Evolutionary conservation across 2,113 vertebrate genomes (phyloP).

Genomic region (Rhinogobius similis): DNA sequence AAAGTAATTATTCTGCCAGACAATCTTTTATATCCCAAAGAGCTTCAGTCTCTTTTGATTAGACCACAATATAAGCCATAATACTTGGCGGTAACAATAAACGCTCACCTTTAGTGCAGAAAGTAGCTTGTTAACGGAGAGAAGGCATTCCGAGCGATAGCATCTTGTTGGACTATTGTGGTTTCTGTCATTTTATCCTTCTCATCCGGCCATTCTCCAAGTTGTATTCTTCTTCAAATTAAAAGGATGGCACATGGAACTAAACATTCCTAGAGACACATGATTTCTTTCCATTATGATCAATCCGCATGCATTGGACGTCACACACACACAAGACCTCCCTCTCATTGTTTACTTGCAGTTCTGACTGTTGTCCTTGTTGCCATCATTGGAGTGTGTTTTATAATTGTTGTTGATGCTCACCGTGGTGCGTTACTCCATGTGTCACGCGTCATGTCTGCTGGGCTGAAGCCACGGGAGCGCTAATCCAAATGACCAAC

Average conservation of each 20-base stretch:
- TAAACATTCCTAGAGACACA: not conserved
- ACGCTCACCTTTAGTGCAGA: not conserved
- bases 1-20: slow-evolving; percentile 21
- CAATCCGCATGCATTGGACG: slow-evolving; percentile 14
- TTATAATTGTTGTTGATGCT: slow-evolving; percentile 66
- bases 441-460: slow-evolving; percentile 18
- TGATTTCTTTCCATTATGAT: slow-evolving; percentile 2
- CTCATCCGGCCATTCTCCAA: not conserved
- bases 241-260: not conserved
- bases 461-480: slow-evolving; percentile 24
- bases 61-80: not conserved
- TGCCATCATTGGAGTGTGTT: slow-evolving; percentile 57
- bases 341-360: slow-evolving; percentile 33
- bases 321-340: slow-evolving; percentile 25
- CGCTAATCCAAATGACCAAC: slow-evolving; percentile 11
- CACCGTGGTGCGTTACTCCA: slow-evolving; percentile 5
- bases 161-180: no score
- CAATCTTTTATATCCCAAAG: slow-evolving; percentile 18
- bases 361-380: slow-evolving; percentile 15
- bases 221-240: not conserved
- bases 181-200: slow-evolving; percentile 2
- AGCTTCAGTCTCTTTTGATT: not conserved
- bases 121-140: no score
- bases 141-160: no score
- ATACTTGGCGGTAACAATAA: not conserved